Conservation (phyloP, 92 coral and sea anemone species). For the Zoanthus solanderi region DNA sequence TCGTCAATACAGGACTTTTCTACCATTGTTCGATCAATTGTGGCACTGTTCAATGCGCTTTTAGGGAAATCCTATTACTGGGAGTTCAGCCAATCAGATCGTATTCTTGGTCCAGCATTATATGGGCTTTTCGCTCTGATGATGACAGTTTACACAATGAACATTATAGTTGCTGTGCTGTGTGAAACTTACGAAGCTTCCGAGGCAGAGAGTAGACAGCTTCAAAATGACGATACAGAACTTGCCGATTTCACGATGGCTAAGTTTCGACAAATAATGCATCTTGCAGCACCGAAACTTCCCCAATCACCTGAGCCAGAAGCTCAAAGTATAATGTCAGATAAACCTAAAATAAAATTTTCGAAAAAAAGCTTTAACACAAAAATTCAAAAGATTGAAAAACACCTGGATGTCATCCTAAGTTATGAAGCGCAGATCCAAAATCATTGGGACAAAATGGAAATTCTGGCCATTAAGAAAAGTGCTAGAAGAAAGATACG, state of each 20-base stretch:
- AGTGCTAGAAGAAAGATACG: neutral
- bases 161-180: conserved; percentile 80
- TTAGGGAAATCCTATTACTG: conserved; percentile 73
- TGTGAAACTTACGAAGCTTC: conserved; percentile 63
- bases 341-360: neutral
- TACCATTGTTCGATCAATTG: conserved; percentile 63
- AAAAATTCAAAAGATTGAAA: conserved; percentile 21
- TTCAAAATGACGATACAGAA: conserved; percentile 71
- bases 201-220: conserved; percentile 40
- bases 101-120: conserved; percentile 70
- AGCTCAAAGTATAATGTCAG: too few relatives aligned
- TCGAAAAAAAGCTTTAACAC: conserved; percentile 11
- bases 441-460: conserved; percentile 6
- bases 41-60: conserved; percentile 73
- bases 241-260: conserved; percentile 65
- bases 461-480: neutral
- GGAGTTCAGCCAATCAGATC: conserved; percentile 62
- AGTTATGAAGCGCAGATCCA: conserved; percentile 21
- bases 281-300: conserved; percentile 31
- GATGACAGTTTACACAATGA: conserved; percentile 74
- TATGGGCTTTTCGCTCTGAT: conserved; percentile 67
- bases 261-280: conserved; percentile 55
- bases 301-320: neutral
- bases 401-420: conserved; percentile 3
- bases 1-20: conserved; percentile 51